Conservation (phyloP, 2,888 invertebrate genomes). For the Drosophila quinaria region DNA sequence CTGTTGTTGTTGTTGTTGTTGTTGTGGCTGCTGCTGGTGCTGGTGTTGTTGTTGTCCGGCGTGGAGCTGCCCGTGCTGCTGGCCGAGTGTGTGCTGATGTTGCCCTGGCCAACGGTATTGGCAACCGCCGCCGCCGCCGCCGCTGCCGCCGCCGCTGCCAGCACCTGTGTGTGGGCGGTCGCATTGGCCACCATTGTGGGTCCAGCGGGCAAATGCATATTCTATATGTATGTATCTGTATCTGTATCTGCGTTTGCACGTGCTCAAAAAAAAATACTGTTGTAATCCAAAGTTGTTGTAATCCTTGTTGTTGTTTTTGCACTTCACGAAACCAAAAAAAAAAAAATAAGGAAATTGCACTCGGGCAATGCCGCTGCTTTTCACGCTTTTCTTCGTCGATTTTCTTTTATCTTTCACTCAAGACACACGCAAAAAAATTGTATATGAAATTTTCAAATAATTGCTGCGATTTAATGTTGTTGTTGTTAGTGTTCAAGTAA, state of each 20-base stretch:
- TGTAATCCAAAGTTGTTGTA: conserved; percentile 47
- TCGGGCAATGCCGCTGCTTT: conserved; percentile 48
- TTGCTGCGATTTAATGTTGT: neutral
- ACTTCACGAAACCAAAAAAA: conserved; percentile 36
- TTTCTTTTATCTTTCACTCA: neutral
- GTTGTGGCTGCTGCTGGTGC: conserved; percentile 13
- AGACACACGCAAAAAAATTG: conserved; percentile 50
- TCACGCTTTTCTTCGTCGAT: conserved; percentile 6
- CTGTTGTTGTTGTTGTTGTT: conserved; percentile 40
- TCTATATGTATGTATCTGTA: conserved; percentile 1
- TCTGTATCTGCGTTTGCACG: conserved; percentile 17
- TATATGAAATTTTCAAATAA: conserved; percentile 3
- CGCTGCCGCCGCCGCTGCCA: conserved; percentile 64
- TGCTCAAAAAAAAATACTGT: conserved; percentile 55
- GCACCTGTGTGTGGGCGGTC: conserved; percentile 72
- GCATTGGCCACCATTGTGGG: conserved; percentile 83
- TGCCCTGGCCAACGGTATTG: conserved; percentile 45
- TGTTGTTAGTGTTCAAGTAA: neutral
- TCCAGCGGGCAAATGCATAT: conserved; percentile 85
- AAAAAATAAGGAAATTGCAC: conserved; percentile 32
- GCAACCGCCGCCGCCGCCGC: conserved; percentile 49
- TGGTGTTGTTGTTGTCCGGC: conserved; percentile 46
- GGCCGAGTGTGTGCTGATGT: conserved; percentile 70
- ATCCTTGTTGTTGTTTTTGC: conserved; percentile 40
- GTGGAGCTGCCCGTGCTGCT: conserved; percentile 72